Base-by-base conservation (phyloP, 1,140 invertebrate species). In the Drosophila obscura region DNA sequence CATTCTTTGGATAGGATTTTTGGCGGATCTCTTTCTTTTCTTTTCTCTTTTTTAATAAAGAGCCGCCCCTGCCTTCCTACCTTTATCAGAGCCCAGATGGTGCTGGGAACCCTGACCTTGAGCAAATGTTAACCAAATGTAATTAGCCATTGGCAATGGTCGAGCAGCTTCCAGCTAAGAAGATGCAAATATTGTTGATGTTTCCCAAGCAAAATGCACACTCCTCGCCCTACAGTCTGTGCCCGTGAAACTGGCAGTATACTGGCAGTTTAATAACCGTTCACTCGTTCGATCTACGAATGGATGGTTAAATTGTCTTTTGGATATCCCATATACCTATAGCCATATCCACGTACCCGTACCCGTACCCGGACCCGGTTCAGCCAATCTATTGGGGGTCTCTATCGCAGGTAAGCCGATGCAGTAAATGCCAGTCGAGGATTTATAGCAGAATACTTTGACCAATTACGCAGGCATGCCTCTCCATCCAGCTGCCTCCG, bases 401-500 rank as follows among this genome's bases (percentile, higher is more conserved):
- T 63, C 60, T 55, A 45, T 55, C 41, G 16, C 28, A 44, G 51
- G 50, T 55, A 55, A 55, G 51, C 60, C 60, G 51, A 5, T 50
- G 67, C 52, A 50, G 64, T 73, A 73, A 74, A 58, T 74, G 72
- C 72, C 72, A 66, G 53, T 26, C 16, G 69, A 82, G 78, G 78
- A 85, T 85, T 85, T 85, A 85, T 85, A 76, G 79, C 77, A 56
- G 80, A 87, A 74, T 85, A 87, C 78, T 64, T 81, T 65, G 84
- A 71, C 78, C 82, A 85, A 85, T 85, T 85, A 85, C 82, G 72
- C 75, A 76, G 83, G 83, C 75, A 85, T 82, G 66, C 59, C 56
- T 50, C 19, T 44, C 39, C 41, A 24, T 44, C 39, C 41, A 24
- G 44, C 28, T 52, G 45, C n/a, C 15, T 13, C 1, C 39, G 41